These are phyloP conservation scores for Drosophila pruinosa DNA, from an alignment of 1,140 invertebrate species.

Conservation along the genomic window DNA sequence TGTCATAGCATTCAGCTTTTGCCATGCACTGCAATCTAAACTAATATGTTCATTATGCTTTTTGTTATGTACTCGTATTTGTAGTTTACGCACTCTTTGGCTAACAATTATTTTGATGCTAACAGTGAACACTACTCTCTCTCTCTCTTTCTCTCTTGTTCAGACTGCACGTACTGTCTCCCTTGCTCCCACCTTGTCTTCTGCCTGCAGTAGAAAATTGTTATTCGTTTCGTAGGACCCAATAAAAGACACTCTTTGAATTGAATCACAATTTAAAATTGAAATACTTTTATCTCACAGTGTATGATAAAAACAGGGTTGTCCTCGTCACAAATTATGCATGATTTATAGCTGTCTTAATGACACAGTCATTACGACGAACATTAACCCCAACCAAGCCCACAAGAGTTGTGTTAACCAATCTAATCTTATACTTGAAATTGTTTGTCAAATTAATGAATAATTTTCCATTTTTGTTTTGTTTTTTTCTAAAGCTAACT, in stretches of 20 bases:
- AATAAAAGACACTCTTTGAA: constrained; percentile 1
- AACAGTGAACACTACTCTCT: background rate
- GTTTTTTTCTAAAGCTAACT: no score
- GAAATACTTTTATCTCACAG: background rate
- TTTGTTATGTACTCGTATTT: background rate
- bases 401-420: no score
- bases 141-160: background rate
- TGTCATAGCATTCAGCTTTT: constrained; percentile 10
- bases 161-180: background rate
- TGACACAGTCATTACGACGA: background rate
- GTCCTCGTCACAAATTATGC: background rate
- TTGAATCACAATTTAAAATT: constrained; percentile 2
- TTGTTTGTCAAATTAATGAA: background rate
- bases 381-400: background rate
- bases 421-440: background rate
- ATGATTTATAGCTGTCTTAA: background rate
- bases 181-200: background rate
- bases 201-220: constrained; percentile 20
- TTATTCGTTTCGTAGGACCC: background rate
- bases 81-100: background rate
- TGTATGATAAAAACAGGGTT: background rate
- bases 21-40: background rate
- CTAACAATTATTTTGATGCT: constrained; percentile 9
- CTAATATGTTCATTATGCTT: background rate
- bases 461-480: no score